Conservation (phyloP, 2,797 vertebrate species). For the Sebastes baramenuke region DNA sequence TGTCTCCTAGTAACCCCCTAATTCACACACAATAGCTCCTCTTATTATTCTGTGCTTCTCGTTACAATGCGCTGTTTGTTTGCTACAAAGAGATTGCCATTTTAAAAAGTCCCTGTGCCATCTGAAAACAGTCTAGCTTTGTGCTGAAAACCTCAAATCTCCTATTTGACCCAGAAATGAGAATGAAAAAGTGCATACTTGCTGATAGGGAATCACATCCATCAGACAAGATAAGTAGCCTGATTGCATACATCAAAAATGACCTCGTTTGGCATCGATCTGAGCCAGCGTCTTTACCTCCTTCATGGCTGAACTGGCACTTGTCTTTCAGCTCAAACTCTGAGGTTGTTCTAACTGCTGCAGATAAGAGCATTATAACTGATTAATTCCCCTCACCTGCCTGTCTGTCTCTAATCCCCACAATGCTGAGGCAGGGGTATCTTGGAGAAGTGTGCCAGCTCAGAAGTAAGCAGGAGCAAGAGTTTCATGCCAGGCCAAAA, state of each 20-base stretch:
- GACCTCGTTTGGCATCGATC: conserved; percentile 34
- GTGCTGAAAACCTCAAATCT: conserved; percentile 13
- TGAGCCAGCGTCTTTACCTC: conserved; percentile 23
- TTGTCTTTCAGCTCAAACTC: conserved; percentile 48
- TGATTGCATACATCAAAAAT: conserved; percentile 21
- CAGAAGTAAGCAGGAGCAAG: conserved; percentile 37
- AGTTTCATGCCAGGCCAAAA: conserved; percentile 10
- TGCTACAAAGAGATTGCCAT: background rate
- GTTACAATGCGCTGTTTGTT: conserved; percentile 51
- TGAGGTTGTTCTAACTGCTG: conserved; percentile 51
- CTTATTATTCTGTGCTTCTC: conserved; percentile 34
- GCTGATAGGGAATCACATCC: conserved; percentile 57
- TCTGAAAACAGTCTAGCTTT: conserved; percentile 37
- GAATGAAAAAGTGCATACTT: conserved; percentile 54
- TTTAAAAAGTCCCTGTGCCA: conserved; percentile 34
- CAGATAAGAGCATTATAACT: conserved; percentile 78
- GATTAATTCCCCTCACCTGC: conserved; percentile 72
- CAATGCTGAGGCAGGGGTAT: conserved; percentile 71
- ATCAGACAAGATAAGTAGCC: conserved; percentile 45
- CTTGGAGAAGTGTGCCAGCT: conserved; percentile 36
- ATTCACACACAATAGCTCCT: conserved; percentile 45
- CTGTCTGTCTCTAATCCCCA: conserved; percentile 65
- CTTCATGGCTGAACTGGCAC: conserved; percentile 45
- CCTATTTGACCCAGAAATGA: background rate
- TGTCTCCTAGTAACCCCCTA: conserved; percentile 1